Evolutionary conservation across 2,888 invertebrate species (phyloP).

Genomic region (Drosophila demipolita): DNA sequence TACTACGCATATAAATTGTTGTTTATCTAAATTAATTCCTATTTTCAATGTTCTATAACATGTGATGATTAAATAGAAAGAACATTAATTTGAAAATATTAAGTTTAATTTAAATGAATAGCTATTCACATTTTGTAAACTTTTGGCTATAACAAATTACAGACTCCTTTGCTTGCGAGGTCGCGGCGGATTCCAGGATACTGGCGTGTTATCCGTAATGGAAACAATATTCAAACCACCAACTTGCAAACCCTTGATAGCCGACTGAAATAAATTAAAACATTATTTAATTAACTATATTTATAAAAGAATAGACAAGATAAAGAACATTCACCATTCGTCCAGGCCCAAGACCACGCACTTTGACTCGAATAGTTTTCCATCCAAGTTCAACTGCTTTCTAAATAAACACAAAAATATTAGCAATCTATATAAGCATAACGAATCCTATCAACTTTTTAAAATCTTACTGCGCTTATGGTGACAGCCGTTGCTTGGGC

Average conservation of each 20-base stretch:
- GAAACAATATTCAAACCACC: slow-evolving; percentile 95
- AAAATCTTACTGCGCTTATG: slow-evolving; percentile 88
- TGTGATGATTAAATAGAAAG: not conserved
- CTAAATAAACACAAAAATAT: slow-evolving; percentile 85
- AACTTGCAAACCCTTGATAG: slow-evolving; percentile 97
- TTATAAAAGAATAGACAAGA: not conserved
- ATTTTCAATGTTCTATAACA: not conserved
- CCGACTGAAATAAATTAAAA: slow-evolving; percentile 88
- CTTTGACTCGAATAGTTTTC: slow-evolving; percentile 90
- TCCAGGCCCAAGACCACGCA: slow-evolving; percentile 95
- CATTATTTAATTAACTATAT: not conserved
- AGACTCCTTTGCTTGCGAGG: slow-evolving; percentile 94
- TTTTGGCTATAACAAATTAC: slow-evolving; percentile 85
- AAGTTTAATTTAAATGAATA: slow-evolving; percentile 16
- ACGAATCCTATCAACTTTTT: not conserved
- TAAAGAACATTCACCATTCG: slow-evolving; percentile 89
- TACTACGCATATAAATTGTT: not conserved
- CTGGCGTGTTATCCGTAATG: slow-evolving; percentile 95
- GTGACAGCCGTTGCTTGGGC: slow-evolving; percentile 96
- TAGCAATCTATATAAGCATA: not conserved
- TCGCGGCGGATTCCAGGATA: slow-evolving; percentile 93
- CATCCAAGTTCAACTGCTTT: slow-evolving; percentile 90
- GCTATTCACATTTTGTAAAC: slow-evolving; percentile 8
- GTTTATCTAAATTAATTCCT: not conserved
- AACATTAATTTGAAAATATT: not conserved